These are phyloP conservation scores for Drosophila merina DNA, from an alignment of 2,888 invertebrate genomes.

Conservation along the genomic window DNA sequence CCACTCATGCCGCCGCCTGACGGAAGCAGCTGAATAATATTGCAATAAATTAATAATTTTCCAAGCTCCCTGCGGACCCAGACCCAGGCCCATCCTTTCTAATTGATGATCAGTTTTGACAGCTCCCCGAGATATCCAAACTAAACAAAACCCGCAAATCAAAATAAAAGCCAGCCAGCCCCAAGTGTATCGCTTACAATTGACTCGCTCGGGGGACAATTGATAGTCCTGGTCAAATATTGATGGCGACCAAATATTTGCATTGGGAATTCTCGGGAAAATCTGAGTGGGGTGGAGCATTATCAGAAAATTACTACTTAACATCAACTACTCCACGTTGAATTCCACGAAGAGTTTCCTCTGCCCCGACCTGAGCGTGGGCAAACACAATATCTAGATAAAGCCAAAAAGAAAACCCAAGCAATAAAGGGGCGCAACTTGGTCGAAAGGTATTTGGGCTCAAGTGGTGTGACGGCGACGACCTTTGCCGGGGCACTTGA, in stretches of 20 bases:
- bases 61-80: slow-evolving; percentile 14
- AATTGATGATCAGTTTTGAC: slow-evolving; percentile 75
- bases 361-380: slow-evolving; percentile 25
- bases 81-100: slow-evolving; percentile 17
- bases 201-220: slow-evolving; percentile 17
- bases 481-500: slow-evolving; percentile 74
- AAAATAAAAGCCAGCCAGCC: slow-evolving; percentile 20
- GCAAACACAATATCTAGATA: slow-evolving; percentile 74
- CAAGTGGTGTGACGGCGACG: slow-evolving; percentile 77
- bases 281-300: slow-evolving; percentile 28
- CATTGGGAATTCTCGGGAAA: slow-evolving; percentile 48
- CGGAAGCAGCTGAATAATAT: slow-evolving; percentile 63
- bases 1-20: slow-evolving; percentile 31
- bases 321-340: slow-evolving; percentile 56
- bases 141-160: slow-evolving; percentile 24
- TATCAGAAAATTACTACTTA: slow-evolving; percentile 82
- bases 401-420: slow-evolving; percentile 34
- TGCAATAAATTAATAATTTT: slow-evolving; percentile 36
- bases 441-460: slow-evolving; percentile 46
- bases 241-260: slow-evolving; percentile 52
- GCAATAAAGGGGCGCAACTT: slow-evolving; percentile 56
- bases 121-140: slow-evolving; percentile 37
- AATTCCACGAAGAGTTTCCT: slow-evolving; percentile 64
- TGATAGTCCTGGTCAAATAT: slow-evolving; percentile 34
- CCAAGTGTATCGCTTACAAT: slow-evolving; percentile 63